Percentiles rank a stretch among this genome's conserved stretches.
phyloP scores from a whole-genome alignment of 1,140 invertebrate genomes.

The Lepidostoma basale region DNA sequence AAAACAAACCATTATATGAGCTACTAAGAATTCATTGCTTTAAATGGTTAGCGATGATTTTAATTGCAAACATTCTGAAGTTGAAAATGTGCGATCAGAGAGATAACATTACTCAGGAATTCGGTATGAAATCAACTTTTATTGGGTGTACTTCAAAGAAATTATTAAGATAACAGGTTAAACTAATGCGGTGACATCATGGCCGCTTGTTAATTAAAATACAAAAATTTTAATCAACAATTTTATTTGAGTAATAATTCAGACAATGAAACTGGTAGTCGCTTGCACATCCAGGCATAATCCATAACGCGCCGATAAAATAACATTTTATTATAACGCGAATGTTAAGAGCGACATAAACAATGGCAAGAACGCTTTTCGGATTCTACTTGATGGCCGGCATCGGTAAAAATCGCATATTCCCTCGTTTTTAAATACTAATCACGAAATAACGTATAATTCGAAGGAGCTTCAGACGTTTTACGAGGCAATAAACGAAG shows the following conservation, averaged over 20 bases:
- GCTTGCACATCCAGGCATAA: neutral
- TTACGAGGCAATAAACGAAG: constrained; percentile 18
- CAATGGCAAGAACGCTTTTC: neutral
- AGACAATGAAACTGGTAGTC: constrained; percentile 17
- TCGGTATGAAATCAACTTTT: neutral
- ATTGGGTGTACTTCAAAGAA: neutral
- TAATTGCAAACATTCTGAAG: neutral
- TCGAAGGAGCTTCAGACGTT: constrained; percentile 21
- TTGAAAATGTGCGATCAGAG: neutral
- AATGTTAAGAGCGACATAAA: constrained; percentile 24
- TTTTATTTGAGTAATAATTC: neutral
- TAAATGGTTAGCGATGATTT: neutral
- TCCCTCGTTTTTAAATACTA: constrained; percentile 23
- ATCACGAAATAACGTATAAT: constrained; percentile 24
- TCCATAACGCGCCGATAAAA: neutral
- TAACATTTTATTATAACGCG: constrained; percentile 15
- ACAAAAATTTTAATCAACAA: neutral
- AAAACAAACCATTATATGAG: too few relatives aligned
- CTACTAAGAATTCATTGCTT: neutral
- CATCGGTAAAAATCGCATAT: constrained; percentile 27
- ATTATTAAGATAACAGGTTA: neutral
- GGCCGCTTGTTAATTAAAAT: neutral
- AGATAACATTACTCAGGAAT: constrained; percentile 6
- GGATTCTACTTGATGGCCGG: neutral
- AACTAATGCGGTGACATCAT: neutral